Percentiles rank a stretch among this genome's conserved stretches.
Conservation (phyloP, 2,888 invertebrate genomes). For the Oxytorus armatus region DNA sequence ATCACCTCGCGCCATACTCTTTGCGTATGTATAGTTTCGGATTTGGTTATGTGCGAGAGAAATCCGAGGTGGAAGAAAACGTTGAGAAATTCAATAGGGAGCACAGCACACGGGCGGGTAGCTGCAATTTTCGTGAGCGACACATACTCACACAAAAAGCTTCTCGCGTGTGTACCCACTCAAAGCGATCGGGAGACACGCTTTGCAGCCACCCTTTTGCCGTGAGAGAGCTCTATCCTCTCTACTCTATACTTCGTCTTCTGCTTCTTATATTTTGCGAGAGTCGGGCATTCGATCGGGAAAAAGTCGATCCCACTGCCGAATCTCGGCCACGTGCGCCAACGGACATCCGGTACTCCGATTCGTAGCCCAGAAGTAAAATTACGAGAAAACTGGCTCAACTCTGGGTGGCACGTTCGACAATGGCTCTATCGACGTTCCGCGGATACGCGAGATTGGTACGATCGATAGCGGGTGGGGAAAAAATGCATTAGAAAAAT, state of each 20-base stretch:
- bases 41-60: slow-evolving; percentile 16
- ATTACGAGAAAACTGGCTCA: slow-evolving; percentile 45
- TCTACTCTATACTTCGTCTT: slow-evolving; percentile 38
- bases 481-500: slow-evolving; percentile 36
- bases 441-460: slow-evolving; percentile 63
- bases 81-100: slow-evolving; percentile 49
- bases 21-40: slow-evolving; percentile 25
- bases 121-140: slow-evolving; percentile 54
- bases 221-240: slow-evolving; percentile 51
- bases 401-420: slow-evolving; percentile 58
- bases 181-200: slow-evolving; percentile 34
- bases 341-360: slow-evolving; percentile 65
- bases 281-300: slow-evolving; percentile 48
- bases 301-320: slow-evolving; percentile 47
- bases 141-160: slow-evolving; percentile 33
- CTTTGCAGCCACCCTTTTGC: slow-evolving; percentile 47
- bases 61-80: slow-evolving; percentile 29
- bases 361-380: slow-evolving; percentile 40
- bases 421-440: slow-evolving; percentile 57
- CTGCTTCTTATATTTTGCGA: slow-evolving; percentile 36
- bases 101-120: slow-evolving; percentile 37
- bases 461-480: slow-evolving; percentile 48
- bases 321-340: slow-evolving; percentile 66
- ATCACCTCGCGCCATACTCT: background rate
- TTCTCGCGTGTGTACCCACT: slow-evolving; percentile 2